These are phyloP conservation scores for Artemia franciscana DNA, from an alignment of 1,140 invertebrate species.

Conservation along the genomic window DNA sequence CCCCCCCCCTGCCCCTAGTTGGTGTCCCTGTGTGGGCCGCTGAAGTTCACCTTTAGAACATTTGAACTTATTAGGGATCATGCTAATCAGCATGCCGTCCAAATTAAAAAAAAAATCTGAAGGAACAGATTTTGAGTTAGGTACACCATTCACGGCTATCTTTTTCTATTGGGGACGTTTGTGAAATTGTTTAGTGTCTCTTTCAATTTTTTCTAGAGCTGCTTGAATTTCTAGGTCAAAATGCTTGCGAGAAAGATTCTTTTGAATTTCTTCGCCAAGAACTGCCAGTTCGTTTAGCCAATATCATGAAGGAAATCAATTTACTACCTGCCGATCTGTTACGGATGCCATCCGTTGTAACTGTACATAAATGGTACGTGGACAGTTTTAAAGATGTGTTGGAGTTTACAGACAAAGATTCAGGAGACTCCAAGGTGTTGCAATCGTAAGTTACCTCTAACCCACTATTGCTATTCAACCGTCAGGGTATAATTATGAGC, in stretches of 20 bases:
- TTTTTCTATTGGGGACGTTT: too few species aligned
- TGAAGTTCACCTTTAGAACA: too few species aligned
- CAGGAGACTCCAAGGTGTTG: constrained; percentile 29
- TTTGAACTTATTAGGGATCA: too few species aligned
- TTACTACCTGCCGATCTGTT: constrained; percentile 68
- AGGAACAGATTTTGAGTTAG: too few species aligned
- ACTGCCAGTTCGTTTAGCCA: constrained; percentile 76
- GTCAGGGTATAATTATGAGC: too few species aligned
- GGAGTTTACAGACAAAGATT: constrained; percentile 60
- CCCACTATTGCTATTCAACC: background rate
- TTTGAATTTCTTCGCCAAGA: constrained; percentile 86
- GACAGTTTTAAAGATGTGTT: constrained; percentile 79
- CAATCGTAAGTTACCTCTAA: constrained; percentile 29
- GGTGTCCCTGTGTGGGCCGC: too few species aligned
- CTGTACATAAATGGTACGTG: constrained; percentile 75
- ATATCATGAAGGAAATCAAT: constrained; percentile 96
- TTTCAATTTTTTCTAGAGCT: too few species aligned
- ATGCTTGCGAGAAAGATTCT: constrained; percentile 67
- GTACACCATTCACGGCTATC: too few species aligned
- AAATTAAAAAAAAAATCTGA: too few species aligned
- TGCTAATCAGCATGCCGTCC: too few species aligned
- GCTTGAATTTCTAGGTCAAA: constrained; percentile 63
- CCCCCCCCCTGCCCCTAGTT: too few species aligned
- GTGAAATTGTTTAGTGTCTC: too few species aligned
- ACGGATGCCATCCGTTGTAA: constrained; percentile 60